Evolutionary conservation across 2,888 invertebrate species (phyloP), one percentile per base, ranked within the genome.

Genomic region (Girardia tigrina): DNA sequence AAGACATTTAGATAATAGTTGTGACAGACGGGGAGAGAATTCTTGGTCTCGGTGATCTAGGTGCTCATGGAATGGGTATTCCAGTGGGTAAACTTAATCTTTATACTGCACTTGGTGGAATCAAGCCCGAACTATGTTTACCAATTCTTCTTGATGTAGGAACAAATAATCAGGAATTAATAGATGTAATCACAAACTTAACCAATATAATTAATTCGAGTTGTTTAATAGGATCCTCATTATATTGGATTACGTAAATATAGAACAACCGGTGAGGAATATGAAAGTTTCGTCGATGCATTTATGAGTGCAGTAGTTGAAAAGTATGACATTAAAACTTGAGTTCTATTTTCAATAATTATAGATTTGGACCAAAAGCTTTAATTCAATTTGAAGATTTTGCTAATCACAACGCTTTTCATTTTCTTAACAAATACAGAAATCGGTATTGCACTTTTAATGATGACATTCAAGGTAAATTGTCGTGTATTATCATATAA

Each of bases 21-120:
- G 95, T 97, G 69, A 98, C 98, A 0, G 98, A 98, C 83, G 98
- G 98, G 20, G 97, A 98, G 85, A 88, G 98, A 75, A 98, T 99
- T 83, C 87, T 99, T 76, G 98, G 98, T 2, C 87, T 98, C 74
- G 98, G 98, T 1, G 98, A 98, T 85, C 87, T 97, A 78, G 98
- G 98, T 6, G 93, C 92, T 1, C 90, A 91, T 83, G 98, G 98
- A 14, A 98, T 98, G 94, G 98, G 97, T 77, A 99, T 98, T 81
- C 97, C 98, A 0, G 90, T 95, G 69, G 98, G 98, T 78, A 99
- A 98, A 86, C 86, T 99, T 79, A 89, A 95, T 1, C 87, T 99
- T 8, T 98, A 99, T 86, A 95, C 97, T 1, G 97, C 95, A 0
- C 87, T 99, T 77, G 97, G 93, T 28, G 95, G 94, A 77, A 91